A percentile compares a stretch with the other conserved stretches of the same genome.
Evolutionary conservation across 2,113 vertebrate genomes (phyloP).

Genomic region (Rhombomys opimus): DNA sequence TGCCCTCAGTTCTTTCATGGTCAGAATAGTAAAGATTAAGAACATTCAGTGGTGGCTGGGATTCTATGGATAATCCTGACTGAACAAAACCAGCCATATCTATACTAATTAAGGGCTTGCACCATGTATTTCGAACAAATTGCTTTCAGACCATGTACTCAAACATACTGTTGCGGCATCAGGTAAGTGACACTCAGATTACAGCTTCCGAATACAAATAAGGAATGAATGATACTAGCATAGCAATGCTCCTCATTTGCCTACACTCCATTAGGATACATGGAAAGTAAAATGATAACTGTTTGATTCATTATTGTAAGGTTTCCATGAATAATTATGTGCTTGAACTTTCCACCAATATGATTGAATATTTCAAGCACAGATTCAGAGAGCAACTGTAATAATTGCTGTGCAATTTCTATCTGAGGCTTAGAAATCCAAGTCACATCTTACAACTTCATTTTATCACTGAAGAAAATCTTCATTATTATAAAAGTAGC

Average conservation of each 20-base stretch:
- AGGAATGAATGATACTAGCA: not conserved
- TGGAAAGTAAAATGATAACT: not conserved
- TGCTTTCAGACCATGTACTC: not conserved
- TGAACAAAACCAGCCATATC: not conserved
- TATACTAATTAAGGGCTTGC: not conserved
- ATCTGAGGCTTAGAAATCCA: not conserved
- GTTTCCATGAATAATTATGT: not conserved
- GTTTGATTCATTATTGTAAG: not conserved
- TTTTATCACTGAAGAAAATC: not conserved
- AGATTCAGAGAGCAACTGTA: not conserved
- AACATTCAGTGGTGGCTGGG: conserved; percentile 57
- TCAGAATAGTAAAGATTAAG: conserved; percentile 52
- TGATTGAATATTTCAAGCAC: not conserved
- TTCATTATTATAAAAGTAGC: not conserved
- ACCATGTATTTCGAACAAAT: not conserved
- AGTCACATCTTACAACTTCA: conserved; percentile 10
- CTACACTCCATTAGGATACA: not conserved
- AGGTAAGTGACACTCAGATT: not conserved
- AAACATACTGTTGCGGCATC: not conserved
- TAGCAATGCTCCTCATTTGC: rapidly evolving
- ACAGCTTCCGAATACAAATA: not conserved
- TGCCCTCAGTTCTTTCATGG: conserved; percentile 37
- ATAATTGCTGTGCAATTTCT: not conserved
- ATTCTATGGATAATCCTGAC: not conserved
- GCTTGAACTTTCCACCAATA: not conserved